These are phyloP conservation scores for Cabera pusaria DNA, from an alignment of 2,888 invertebrate genomes.

Conservation along the genomic window DNA sequence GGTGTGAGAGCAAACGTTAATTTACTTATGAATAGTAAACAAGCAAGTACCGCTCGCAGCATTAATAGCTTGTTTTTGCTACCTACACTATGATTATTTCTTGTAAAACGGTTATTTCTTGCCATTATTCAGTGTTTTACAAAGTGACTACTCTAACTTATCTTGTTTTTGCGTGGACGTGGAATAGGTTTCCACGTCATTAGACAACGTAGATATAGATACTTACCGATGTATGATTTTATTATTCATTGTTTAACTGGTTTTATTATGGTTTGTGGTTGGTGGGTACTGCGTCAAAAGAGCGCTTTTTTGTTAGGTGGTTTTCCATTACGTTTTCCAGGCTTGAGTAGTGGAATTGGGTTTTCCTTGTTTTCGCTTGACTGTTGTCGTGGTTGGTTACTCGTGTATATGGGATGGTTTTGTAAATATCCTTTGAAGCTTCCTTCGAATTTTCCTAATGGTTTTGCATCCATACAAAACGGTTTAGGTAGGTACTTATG, in stretches of 20 bases:
- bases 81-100: constrained; percentile 73
- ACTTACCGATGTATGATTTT: constrained; percentile 40
- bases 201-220: constrained; percentile 45
- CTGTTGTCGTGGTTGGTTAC: constrained; percentile 5
- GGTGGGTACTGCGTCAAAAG: constrained; percentile 28
- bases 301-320: constrained; percentile 15
- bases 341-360: constrained; percentile 3
- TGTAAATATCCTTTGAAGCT: too few species aligned
- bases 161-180: constrained; percentile 52
- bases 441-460: too few species aligned
- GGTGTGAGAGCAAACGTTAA: constrained; percentile 57
- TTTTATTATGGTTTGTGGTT: constrained; percentile 19
- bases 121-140: constrained; percentile 70
- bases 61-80: constrained; percentile 73
- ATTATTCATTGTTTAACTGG: constrained; percentile 45
- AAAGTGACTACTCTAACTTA: constrained; percentile 60
- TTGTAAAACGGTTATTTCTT: constrained; percentile 72
- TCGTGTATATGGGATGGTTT: too few species aligned
- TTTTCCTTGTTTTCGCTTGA: constrained; percentile 11
- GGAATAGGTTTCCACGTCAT: constrained; percentile 68
- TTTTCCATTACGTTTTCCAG: constrained; percentile 7
- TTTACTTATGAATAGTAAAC: constrained; percentile 71
- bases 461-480: too few species aligned
- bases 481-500: too few species aligned
- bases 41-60: constrained; percentile 51